Conservation (phyloP, 2,888 invertebrate genomes). For the Drosophila parthenogenetica region DNA sequence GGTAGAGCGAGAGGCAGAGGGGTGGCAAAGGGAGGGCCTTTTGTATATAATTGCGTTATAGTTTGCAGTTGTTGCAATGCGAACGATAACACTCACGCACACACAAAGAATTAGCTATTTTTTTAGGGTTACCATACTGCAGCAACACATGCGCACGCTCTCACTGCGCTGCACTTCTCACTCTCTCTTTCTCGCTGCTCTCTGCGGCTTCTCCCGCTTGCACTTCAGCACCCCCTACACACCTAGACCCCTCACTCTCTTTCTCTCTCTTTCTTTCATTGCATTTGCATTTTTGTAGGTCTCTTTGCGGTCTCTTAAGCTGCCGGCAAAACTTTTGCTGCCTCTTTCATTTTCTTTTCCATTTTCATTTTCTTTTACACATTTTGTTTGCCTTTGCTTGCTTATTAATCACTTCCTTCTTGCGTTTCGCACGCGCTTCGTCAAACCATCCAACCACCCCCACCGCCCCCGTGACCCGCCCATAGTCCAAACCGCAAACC, state of each 20-base stretch:
- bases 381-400: slow-evolving; percentile 51
- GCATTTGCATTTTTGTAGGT: slow-evolving; percentile 30
- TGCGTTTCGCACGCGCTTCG: slow-evolving; percentile 57
- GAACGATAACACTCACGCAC: slow-evolving; percentile 65
- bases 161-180: slow-evolving; percentile 52
- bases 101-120: slow-evolving; percentile 18
- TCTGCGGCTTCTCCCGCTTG: not conserved
- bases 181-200: slow-evolving; percentile 1
- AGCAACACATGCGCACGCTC: slow-evolving; percentile 64
- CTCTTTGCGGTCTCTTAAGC: slow-evolving; percentile 57
- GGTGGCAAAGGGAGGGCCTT: not conserved
- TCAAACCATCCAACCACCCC: not conserved
- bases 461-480: not conserved
- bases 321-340: slow-evolving; percentile 38
- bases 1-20: not conserved
- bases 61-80: slow-evolving; percentile 64
- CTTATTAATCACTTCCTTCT: slow-evolving; percentile 75
- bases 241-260: not conserved
- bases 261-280: not conserved
- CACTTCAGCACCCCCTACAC: not conserved
- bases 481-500: not conserved
- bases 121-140: slow-evolving; percentile 69
- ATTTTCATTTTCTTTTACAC: slow-evolving; percentile 14
- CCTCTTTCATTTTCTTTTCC: slow-evolving; percentile 11
- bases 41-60: slow-evolving; percentile 74